Base-by-base conservation (phyloP, 2,113 vertebrate species). In the Dolichotis patagonum region DNA sequence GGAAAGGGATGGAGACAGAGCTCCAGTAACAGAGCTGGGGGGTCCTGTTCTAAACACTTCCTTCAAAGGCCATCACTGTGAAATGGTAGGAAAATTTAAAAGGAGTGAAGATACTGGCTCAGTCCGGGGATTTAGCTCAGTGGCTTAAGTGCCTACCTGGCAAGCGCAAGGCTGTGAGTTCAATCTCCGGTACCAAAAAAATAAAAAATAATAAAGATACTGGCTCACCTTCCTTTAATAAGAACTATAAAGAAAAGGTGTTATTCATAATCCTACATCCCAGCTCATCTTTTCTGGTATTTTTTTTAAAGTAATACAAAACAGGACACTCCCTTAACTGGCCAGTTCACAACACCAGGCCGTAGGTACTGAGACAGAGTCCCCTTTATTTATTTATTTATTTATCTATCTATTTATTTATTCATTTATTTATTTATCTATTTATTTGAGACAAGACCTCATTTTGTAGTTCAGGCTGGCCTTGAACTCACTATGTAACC, bases 41-140 rank as follows among this genome's bases (percentile, higher is more conserved):
- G 26, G 7, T 26, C 60, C 41, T 17, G 11, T 28, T 75, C 7
- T 32, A 56, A 46, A 41, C 0, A 14, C 5, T 30, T 46, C 2
- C 0, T 13, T 71, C 10, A 26, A 14, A 28, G 12, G 2, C 43
- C 56, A 7, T 65, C 0, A 5, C 4, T 14, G 24, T 26, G 49
- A 20, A 58, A 49, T 52, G n/a, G 46, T 32, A 12, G 11, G 54
- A 67, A 41, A 77, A 5, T 16, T 4, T 0, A 60, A 80, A 30
- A 62, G 43, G 10, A 63, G 63, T 71, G 26, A 62, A 80, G 20
- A 38, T n/a, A 28, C n/a, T n/a, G n/a, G n/a, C n/a, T n/a, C n/a
- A n/a, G n/a, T n/a, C n/a, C n/a, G n/a, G n/a, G n/a, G n/a, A n/a
- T n/a, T n/a, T n/a, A n/a, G n/a, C n/a, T n/a, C n/a, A n/a, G n/a